These are phyloP conservation scores for Cryptus viduatorius DNA, from an alignment of 2,888 invertebrate species.

Conservation along the genomic window DNA sequence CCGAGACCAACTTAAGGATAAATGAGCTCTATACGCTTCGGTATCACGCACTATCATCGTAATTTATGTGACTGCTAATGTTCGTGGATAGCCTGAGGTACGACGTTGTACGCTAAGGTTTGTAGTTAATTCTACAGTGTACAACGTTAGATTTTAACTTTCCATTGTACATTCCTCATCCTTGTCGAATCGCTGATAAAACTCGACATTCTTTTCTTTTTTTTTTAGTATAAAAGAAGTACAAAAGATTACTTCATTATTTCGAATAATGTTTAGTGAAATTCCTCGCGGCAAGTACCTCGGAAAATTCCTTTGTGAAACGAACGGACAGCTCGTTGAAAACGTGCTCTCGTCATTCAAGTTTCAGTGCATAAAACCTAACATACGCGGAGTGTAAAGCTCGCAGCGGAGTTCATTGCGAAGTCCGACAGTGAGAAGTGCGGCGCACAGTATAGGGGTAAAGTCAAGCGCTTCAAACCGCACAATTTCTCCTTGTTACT, in stretches of 20 bases:
- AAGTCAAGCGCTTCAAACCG: conserved; percentile 38
- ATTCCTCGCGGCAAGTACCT: neutral
- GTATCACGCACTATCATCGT: conserved; percentile 50
- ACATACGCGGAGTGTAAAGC: neutral
- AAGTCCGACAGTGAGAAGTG: conserved; percentile 9
- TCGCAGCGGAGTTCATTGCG: neutral
- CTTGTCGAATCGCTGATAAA: too few species aligned
- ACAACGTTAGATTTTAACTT: too few species aligned
- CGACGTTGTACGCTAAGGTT: neutral
- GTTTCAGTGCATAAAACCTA: neutral
- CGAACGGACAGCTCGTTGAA: neutral
- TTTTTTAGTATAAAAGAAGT: too few species aligned
- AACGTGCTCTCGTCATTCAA: neutral
- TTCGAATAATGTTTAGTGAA: too few species aligned
- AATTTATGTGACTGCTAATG: conserved; percentile 19
- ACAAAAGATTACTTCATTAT: too few species aligned
- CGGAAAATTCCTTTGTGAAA: neutral
- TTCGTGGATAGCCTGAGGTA: neutral
- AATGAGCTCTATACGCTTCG: conserved; percentile 43
- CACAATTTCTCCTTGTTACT: conserved; percentile 59
- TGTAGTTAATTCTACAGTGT: neutral
- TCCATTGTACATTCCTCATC: too few species aligned
- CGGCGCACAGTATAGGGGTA: neutral
- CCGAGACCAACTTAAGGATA: conserved; percentile 12
- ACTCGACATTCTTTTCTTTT: too few species aligned